phyloP scores from a whole-genome alignment of 2,113 vertebrate species.

The Nerophis lumbriciformis region DNA sequence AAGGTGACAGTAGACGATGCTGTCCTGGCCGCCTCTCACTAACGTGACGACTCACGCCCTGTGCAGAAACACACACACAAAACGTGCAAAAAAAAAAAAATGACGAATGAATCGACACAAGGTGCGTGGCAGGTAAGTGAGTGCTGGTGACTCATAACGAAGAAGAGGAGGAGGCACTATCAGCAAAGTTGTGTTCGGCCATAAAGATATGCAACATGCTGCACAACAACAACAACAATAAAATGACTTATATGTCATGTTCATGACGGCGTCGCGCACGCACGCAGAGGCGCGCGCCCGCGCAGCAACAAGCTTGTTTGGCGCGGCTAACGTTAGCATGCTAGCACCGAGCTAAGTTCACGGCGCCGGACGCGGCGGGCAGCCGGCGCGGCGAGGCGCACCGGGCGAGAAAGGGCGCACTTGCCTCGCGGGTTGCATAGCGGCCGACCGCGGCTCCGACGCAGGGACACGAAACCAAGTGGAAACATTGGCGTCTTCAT shows the following conservation, averaged over 20 bases:
- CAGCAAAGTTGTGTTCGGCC: slow-evolving; percentile 27
- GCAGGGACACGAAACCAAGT: slow-evolving; percentile 57
- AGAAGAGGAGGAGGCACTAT: slow-evolving; percentile 27
- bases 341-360: slow-evolving; percentile 42
- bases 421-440: slow-evolving; percentile 69
- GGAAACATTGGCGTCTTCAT: slow-evolving; percentile 71
- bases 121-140: neutral
- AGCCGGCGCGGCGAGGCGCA: slow-evolving; percentile 4
- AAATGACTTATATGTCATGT: too few relatives aligned
- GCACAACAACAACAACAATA: neutral
- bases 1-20: slow-evolving; percentile 68
- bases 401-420: slow-evolving; percentile 37
- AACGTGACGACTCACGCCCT: slow-evolving; percentile 74
- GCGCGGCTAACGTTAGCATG: slow-evolving; percentile 56
- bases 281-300: neutral
- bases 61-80: slow-evolving; percentile 28
- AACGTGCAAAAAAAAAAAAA: too few relatives aligned
- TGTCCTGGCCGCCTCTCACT: slow-evolving; percentile 70
- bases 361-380: slow-evolving; percentile 1
- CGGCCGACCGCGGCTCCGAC: slow-evolving; percentile 50
- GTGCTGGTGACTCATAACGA: slow-evolving; percentile 17
- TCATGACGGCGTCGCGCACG: too few relatives aligned
- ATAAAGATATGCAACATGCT: neutral
- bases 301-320: slow-evolving; percentile 59
- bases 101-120: neutral